Percentiles rank a stretch among this genome's conserved stretches.
Evolutionary conservation across 2,113 vertebrate genomes (phyloP).

Genomic region (Cyprinus carpio): DNA sequence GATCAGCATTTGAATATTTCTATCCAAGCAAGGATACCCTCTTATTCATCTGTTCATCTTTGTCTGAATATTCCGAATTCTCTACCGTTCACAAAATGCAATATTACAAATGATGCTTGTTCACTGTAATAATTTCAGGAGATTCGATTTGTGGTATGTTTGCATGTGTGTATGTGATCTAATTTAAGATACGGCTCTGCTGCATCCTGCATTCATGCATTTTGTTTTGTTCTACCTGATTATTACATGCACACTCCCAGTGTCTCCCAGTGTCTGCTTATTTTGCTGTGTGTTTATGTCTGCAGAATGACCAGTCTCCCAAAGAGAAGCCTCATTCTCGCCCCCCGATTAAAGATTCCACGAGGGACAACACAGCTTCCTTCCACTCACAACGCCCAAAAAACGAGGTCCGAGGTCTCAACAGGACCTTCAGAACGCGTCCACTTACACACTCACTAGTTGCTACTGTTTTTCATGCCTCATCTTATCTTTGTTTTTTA

Average conservation of each 20-base stretch:
- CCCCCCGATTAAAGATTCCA: conserved; percentile 81
- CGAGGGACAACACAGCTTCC: conserved; percentile 77
- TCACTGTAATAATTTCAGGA: background rate
- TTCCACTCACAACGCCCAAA: conserved; percentile 83
- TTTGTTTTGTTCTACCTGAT: background rate
- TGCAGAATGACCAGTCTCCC: conserved; percentile 83
- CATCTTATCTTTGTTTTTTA: background rate
- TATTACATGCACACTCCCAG: background rate
- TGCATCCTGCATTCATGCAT: conserved; percentile 26
- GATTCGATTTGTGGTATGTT: conserved; percentile 24
- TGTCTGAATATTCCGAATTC: conserved; percentile 2
- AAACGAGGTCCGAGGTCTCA: conserved; percentile 77
- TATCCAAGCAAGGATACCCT: background rate
- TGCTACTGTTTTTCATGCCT: conserved; percentile 3
- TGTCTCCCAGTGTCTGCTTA: conserved; percentile 66
- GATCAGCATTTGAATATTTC: background rate
- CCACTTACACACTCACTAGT: conserved; percentile 43
- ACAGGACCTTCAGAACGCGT: conserved; percentile 51
- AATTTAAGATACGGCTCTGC: conserved; percentile 8
- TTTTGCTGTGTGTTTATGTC: conserved; percentile 73
- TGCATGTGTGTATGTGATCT: conserved; percentile 28
- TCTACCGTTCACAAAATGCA: background rate
- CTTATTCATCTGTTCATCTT: background rate
- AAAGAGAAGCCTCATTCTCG: conserved; percentile 82
- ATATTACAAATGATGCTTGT: background rate